These are phyloP conservation scores for Aptenodytes forsteri DNA, from an alignment of 2,113 vertebrate species.

Conservation along the genomic window DNA sequence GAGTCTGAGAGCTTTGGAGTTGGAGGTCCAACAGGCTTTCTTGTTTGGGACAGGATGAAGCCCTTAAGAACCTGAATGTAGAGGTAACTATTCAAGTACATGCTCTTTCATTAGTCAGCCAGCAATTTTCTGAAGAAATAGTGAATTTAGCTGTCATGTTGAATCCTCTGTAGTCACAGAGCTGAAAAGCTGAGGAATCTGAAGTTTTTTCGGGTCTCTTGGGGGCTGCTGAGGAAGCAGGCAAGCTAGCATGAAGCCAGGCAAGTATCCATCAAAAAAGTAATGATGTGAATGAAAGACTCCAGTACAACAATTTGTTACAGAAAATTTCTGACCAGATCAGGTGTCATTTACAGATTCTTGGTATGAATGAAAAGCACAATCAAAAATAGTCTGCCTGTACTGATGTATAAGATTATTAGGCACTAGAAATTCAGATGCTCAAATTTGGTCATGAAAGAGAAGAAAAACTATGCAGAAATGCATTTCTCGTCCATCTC, in stretches of 20 bases:
- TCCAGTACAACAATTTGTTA: background rate
- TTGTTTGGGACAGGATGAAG: background rate
- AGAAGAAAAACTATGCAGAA: background rate
- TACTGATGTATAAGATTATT: background rate
- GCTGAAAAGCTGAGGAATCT: background rate
- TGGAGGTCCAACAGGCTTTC: background rate
- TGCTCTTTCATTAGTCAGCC: background rate
- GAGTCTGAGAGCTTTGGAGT: background rate
- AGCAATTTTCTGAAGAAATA: background rate
- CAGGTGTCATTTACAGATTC: background rate
- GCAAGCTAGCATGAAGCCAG: background rate
- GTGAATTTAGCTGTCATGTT: background rate
- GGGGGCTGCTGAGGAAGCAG: background rate
- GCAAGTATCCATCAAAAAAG: background rate
- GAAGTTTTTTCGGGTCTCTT: background rate
- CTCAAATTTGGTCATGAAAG: background rate
- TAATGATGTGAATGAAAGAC: background rate
- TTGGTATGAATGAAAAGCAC: background rate
- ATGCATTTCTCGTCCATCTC: background rate
- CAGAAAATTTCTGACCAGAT: background rate
- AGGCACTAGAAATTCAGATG: background rate
- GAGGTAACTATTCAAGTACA: background rate
- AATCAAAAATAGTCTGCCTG: background rate
- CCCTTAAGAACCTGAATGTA: background rate
- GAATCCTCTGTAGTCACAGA: background rate